A percentile compares a stretch with the other conserved stretches of the same genome.
Evolutionary conservation across 1,140 invertebrate genomes (phyloP).

Genomic region (Dermatophagoides farinae): DNA sequence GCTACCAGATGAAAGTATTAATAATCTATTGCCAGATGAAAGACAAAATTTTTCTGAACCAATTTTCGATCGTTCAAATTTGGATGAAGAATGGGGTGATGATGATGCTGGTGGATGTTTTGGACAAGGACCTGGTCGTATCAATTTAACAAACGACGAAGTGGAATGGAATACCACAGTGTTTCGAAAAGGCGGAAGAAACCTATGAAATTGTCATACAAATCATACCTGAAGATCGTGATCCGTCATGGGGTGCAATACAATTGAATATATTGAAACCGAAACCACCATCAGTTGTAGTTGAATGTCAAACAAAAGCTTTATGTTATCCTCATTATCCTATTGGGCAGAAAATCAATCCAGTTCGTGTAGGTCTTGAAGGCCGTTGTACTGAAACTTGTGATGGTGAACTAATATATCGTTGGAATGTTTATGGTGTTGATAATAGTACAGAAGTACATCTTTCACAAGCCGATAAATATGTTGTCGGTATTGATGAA

Average conservation of each 20-base stretch:
- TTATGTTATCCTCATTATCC: slow-evolving; percentile 22
- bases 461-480: slow-evolving; percentile 19
- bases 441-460: slow-evolving; percentile 19
- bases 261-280: slow-evolving; percentile 21
- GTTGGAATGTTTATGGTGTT: slow-evolving; percentile 22
- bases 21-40: slow-evolving; percentile 16
- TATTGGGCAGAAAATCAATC: slow-evolving; percentile 23
- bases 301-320: slow-evolving; percentile 21
- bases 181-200: slow-evolving; percentile 18
- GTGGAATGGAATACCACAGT: slow-evolving; percentile 20
- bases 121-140: slow-evolving; percentile 20
- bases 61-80: slow-evolving; percentile 17
- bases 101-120: slow-evolving; percentile 21
- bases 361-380: slow-evolving; percentile 21
- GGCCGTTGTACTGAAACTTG: slow-evolving; percentile 22
- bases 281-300: slow-evolving; percentile 20
- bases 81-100: slow-evolving; percentile 15
- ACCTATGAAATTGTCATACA: slow-evolving; percentile 21
- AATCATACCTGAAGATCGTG: slow-evolving; percentile 20
- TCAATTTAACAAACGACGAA: slow-evolving; percentile 15
- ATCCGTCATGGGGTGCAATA: slow-evolving; percentile 21
- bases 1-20: slow-evolving; percentile 18
- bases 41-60: slow-evolving; percentile 19
- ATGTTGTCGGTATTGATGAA: slow-evolving; percentile 20
- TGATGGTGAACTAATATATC: slow-evolving; percentile 20